These are phyloP conservation scores for Melitaea cinxia DNA, from an alignment of 1,140 invertebrate genomes.

Conservation along the genomic window DNA sequence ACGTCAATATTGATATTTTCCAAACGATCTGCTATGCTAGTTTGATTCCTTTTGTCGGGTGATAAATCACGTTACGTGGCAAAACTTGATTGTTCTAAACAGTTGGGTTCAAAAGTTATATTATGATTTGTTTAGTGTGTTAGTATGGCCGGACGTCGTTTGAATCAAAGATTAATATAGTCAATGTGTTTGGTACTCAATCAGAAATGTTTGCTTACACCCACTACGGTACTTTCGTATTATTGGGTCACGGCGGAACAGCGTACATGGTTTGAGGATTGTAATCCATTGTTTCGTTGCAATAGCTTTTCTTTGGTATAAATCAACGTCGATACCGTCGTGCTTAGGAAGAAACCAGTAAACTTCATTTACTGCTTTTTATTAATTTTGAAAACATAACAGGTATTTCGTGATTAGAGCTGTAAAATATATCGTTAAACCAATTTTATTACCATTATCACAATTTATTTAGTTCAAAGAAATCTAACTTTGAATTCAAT, in stretches of 20 bases:
- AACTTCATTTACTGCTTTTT: too few species aligned
- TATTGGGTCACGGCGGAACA: constrained; percentile 50
- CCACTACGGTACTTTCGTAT: constrained; percentile 44
- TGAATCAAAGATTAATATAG: constrained; percentile 40
- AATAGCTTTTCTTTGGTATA: constrained; percentile 25
- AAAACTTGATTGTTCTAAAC: neutral
- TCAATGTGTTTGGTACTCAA: constrained; percentile 35
- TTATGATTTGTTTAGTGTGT: constrained; percentile 39
- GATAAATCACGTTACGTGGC: neutral
- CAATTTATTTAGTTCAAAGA: too few species aligned
- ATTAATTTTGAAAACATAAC: too few species aligned
- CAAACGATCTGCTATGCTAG: neutral
- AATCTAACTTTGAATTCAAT: too few species aligned
- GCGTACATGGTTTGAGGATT: constrained; percentile 44
- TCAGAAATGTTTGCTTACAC: constrained; percentile 30
- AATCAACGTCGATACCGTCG: constrained; percentile 9
- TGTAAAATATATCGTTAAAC: too few species aligned
- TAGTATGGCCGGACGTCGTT: constrained; percentile 43
- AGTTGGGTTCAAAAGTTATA: constrained; percentile 14
- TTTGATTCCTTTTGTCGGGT: neutral
- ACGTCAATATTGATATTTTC: neutral
- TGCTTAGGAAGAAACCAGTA: too few species aligned
- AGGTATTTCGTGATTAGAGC: too few species aligned
- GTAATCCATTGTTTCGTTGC: constrained; percentile 37
- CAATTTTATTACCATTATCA: too few species aligned